Evolutionary conservation across 2,888 invertebrate species (phyloP), one percentile per base, ranked within the genome.

Genomic region (Monopis laevigella): DNA sequence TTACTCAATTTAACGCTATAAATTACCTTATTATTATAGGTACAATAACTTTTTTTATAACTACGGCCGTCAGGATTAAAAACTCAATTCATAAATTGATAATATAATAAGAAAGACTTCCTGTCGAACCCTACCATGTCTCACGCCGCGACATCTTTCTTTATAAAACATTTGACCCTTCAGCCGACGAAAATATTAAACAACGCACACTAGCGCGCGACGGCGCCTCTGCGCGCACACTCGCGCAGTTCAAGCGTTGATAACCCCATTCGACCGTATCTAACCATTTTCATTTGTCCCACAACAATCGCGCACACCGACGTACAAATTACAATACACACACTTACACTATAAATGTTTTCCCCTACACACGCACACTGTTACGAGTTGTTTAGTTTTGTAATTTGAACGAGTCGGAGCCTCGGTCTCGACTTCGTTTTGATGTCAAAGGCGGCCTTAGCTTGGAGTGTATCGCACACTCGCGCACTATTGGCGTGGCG

Each of bases 141-240:
- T 11, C 73, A 70, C 50, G 47, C 51, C 46, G 54, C 56, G 64
- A 43, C 39, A 30, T 24, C 68, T 65, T 65, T 68, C 73, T 75
- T 65, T 63, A 73, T 73, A 70, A 62, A 66, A 59, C 62, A 64
- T 69, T 72, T 74, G 75, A 77, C 75, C 78, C 77, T 71, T 73
- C 62, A 66, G 65, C 59, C 64, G 62, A 69, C 58, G 65, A 67
- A 67, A 62, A 59, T 55, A 56, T 57, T 60, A 52, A 54, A 10
- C 7, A 16, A 28, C 29, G 28, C 10, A 17, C 29, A 26, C 11
- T 11, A 11, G 53, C 50, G 48, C 49, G 45, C 50, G 50, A n/a
- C 32, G 30, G 14, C 24, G 34, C 45, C 44, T 45, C 40, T 44
- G 43, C 46, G 40, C 43, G 40, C 46, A 48, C 59, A 45, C 55